Percentiles rank a stretch among this genome's conserved stretches.
These are phyloP conservation scores for Coreius guichenoti DNA, from an alignment of 2,797 vertebrate genomes.

Conservation along the genomic window DNA sequence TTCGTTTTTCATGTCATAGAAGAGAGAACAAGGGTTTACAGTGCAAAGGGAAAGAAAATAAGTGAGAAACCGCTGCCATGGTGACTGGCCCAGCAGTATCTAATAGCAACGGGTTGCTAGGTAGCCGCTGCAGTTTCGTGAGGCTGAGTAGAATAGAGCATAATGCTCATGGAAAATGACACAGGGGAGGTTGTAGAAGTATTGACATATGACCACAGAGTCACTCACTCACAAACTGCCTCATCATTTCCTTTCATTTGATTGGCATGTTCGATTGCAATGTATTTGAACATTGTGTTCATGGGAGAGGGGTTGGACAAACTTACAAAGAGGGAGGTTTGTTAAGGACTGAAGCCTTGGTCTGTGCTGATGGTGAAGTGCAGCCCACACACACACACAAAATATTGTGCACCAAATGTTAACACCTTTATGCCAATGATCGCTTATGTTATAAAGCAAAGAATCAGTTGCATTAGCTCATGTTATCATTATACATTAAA, in stretches of 20 bases:
- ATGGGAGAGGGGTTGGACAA: not conserved
- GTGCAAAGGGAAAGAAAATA: conserved; percentile 69
- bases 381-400: conserved; percentile 27
- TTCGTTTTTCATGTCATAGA: conserved; percentile 61
- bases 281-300: conserved; percentile 6
- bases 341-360: conserved; percentile 11
- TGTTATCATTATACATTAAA: conserved; percentile 15
- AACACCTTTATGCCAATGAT: not conserved
- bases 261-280: not conserved
- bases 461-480: not conserved
- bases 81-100: conserved; percentile 79
- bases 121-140: conserved; percentile 65
- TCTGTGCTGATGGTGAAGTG: conserved; percentile 4
- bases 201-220: conserved; percentile 41
- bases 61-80: conserved; percentile 82
- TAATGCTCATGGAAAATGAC: conserved; percentile 41
- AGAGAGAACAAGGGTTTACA: conserved; percentile 57
- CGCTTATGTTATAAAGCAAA: not conserved
- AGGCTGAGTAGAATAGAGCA: conserved; percentile 62
- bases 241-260: conserved; percentile 23
- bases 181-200: conserved; percentile 18
- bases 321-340: conserved; percentile 4
- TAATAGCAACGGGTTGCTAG: conserved; percentile 79
- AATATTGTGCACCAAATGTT: not conserved
- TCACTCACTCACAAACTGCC: conserved; percentile 21